A percentile compares a stretch with the other conserved stretches of the same genome.
phyloP scores from a whole-genome alignment of 2,888 invertebrate species.

The Dilophus febrilis region DNA sequence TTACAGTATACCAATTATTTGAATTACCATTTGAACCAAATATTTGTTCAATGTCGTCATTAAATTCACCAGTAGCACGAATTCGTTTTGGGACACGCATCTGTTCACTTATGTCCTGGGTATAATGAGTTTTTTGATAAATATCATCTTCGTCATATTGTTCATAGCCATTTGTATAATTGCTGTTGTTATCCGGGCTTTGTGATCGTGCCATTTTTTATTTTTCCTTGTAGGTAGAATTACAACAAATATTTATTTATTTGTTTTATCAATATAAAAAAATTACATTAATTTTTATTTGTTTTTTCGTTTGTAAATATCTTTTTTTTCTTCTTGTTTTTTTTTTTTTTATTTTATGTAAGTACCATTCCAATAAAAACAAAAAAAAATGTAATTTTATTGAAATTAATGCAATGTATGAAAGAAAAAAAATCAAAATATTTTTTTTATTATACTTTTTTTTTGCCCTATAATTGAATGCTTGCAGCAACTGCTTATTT shows the following conservation, averaged over 20 bases:
- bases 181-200: too few relatives aligned
- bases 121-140: constrained; percentile 40
- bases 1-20: constrained; percentile 46
- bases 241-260: not conserved
- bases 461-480: too few relatives aligned
- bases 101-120: constrained; percentile 59
- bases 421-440: too few relatives aligned
- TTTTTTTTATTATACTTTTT: too few relatives aligned
- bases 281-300: constrained; percentile 1
- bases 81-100: constrained; percentile 71
- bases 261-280: not conserved
- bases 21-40: constrained; percentile 39
- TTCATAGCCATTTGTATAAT: constrained; percentile 39
- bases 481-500: too few relatives aligned
- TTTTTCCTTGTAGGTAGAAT: not conserved
- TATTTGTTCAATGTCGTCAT: constrained; percentile 42
- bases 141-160: constrained; percentile 55
- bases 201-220: constrained; percentile 38
- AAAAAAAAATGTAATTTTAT: too few relatives aligned
- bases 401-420: too few relatives aligned
- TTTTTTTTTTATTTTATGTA: too few relatives aligned
- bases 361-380: too few relatives aligned
- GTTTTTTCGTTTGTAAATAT: not conserved
- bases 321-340: too few relatives aligned
- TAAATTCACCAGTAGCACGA: constrained; percentile 52